Conservation (phyloP, 2,888 invertebrate genomes). For the Melanotus villosus region DNA sequence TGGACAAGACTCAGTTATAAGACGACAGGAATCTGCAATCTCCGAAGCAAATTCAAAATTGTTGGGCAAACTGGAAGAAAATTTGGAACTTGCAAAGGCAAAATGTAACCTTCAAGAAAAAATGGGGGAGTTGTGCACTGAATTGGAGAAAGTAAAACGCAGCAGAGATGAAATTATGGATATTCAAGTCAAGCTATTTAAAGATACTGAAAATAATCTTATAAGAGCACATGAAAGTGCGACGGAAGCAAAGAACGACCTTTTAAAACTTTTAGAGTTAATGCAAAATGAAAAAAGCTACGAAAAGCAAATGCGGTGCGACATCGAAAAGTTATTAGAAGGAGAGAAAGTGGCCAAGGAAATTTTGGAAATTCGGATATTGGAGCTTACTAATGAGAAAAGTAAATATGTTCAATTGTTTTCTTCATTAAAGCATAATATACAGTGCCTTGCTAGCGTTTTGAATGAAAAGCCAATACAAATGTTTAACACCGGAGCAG, state of each 20-base stretch:
- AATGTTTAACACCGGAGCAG: constrained; percentile 45
- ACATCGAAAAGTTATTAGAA: constrained; percentile 40
- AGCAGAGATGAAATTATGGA: constrained; percentile 57
- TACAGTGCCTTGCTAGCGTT: constrained; percentile 8
- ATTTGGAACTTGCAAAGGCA: constrained; percentile 39
- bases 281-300: constrained; percentile 53
- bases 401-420: constrained; percentile 36
- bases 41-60: constrained; percentile 37
- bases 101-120: constrained; percentile 42
- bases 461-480: constrained; percentile 39
- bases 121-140: constrained; percentile 36
- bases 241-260: constrained; percentile 55
- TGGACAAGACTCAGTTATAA: constrained; percentile 8
- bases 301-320: constrained; percentile 30
- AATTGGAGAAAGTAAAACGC: constrained; percentile 56
- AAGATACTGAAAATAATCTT: constrained; percentile 58
- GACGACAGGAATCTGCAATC: constrained; percentile 29
- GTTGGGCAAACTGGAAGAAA: constrained; percentile 33
- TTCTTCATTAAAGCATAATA: constrained; percentile 14
- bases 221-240: constrained; percentile 56
- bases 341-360: constrained; percentile 47
- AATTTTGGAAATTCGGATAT: constrained; percentile 44
- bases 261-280: constrained; percentile 53
- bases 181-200: constrained; percentile 56
- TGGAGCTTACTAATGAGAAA: constrained; percentile 44